These are phyloP conservation scores for Sciurus vulgaris DNA, from an alignment of 2,797 vertebrate genomes.

Conservation along the genomic window DNA sequence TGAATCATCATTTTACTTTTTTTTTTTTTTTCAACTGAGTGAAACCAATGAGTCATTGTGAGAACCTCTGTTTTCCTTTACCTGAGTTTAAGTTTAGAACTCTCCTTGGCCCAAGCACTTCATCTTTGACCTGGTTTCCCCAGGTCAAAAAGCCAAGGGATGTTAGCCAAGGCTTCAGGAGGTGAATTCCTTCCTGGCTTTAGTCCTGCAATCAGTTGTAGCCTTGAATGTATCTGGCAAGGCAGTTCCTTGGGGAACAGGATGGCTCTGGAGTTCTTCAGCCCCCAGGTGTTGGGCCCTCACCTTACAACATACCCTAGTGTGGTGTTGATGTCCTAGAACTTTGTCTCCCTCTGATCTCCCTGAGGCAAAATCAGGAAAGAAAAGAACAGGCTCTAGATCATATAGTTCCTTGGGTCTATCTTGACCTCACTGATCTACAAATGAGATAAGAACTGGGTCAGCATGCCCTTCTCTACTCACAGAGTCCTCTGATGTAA, in stretches of 20 bases:
- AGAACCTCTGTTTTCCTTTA: slow-evolving; percentile 51
- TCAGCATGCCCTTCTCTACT: not conserved
- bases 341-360: not conserved
- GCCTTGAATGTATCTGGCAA: not conserved
- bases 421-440: not conserved
- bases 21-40: not conserved
- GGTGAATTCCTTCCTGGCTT: not conserved
- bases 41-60: slow-evolving; percentile 12
- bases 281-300: not conserved
- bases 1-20: slow-evolving; percentile 60
- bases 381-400: not conserved
- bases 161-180: not conserved
- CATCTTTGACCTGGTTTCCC: not conserved
- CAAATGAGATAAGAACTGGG: not conserved
- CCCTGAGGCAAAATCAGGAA: not conserved
- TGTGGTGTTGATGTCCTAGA: not conserved
- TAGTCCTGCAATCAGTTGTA: not conserved
- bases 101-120: not conserved
- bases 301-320: not conserved
- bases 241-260: not conserved
- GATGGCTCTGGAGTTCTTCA: not conserved
- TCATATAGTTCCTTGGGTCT: not conserved
- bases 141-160: not conserved
- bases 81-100: not conserved
- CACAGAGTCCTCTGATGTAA: not conserved